Base-by-base conservation (phyloP, 2,113 vertebrate species). In the Nothocercus julius region DNA sequence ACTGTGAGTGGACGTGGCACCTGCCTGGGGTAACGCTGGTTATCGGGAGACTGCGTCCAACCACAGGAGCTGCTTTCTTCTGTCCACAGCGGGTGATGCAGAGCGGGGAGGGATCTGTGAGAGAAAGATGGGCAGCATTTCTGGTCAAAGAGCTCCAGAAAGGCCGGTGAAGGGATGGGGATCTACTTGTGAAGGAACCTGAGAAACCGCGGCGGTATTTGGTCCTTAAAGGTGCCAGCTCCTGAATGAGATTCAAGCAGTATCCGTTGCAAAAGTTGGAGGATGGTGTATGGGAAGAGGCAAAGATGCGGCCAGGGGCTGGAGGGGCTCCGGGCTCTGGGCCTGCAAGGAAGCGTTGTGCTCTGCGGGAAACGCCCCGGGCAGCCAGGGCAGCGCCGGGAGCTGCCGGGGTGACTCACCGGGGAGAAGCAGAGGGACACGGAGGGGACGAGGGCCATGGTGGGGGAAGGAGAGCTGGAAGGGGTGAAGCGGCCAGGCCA, bases 51-150 rank as follows among this genome's bases (percentile, higher is more conserved):
- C 24, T 17, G 30, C 27, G 18, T 9, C 17, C 6, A 13, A 20
- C n/a, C 9, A 27, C 7, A 1, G 3, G 66, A 18, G 16, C 25
- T 11, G 0, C 0, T 0, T 0, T 32, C 49, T 32, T 30, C 24
- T 44, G 64, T 14, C 54, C 44, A 18, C 13, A 27, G 2, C 44
- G 61, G 17, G 5, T 53, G 47, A 38, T 38, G 25, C 32, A 20
- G n/a, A 79, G 14, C 9, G 22, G 63, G 13, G 21, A 36, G 62
- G 67, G 16, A 67, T 22, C 36, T 24, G 24, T 44, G 66, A 70
- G 58, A 68, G 15, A 45, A 3, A 32, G 54, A 58, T 5, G 5
- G 38, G 45, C 30, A n/a, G n/a, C 6, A 0, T 25, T 5, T 20
- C 27, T 7, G 13, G 38, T 5, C 28, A 67, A 61, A 72, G 63